Base-by-base conservation (phyloP, 2,888 invertebrate species). In the Scaptomyza cyrtandrae region DNA sequence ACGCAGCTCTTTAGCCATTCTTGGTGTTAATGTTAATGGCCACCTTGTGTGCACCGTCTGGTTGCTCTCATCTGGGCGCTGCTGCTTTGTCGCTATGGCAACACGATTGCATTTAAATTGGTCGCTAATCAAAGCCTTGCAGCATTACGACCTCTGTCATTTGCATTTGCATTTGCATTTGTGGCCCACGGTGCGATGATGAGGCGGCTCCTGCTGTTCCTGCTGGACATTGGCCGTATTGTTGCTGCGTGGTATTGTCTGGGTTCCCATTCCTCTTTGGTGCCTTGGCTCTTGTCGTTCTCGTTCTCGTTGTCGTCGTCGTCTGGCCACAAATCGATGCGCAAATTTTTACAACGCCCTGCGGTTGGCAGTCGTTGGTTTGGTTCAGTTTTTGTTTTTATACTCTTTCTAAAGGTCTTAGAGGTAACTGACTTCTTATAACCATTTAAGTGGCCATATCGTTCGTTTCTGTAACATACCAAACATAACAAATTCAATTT, bases 271-370 rank as follows among this genome's bases (percentile, higher is more conserved):
- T 62, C 48, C 64, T 57, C 67, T 71, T 55, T 67, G 62, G 54
- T 56, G 53, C 68, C 66, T 60, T 79, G 72, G 71, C 46, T 55
- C 60, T 76, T 67, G 79, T 61, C 63, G 62, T 54, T 29, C 55
- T 55, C 54, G 62, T 41, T 1, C 44, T 46, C 33, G 49, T 24
- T 39, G 45, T 19, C 55, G 48, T 56, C 64, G 79, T 59, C 63
- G 87, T 86, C 88, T 83, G 82, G 86, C 87, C 82, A 77, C 86
- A 85, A 83, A 83, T 83, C 82, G 82, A 83, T 85, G 88, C 74
- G 82, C 79, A 83, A 85, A 83, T 83, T 83, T 87, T 83, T 83
- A 87, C 86, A 87, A 69, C 56, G 74, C 71, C 67, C 66, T 83
- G 82, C 71, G 85, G 82, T 83, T 87, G 87, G 82, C 71, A 66